Evolutionary conservation across 1,140 invertebrate genomes (phyloP), one percentile per base, ranked within the genome.

Genomic region (Caenorhabditis inopinata): DNA sequence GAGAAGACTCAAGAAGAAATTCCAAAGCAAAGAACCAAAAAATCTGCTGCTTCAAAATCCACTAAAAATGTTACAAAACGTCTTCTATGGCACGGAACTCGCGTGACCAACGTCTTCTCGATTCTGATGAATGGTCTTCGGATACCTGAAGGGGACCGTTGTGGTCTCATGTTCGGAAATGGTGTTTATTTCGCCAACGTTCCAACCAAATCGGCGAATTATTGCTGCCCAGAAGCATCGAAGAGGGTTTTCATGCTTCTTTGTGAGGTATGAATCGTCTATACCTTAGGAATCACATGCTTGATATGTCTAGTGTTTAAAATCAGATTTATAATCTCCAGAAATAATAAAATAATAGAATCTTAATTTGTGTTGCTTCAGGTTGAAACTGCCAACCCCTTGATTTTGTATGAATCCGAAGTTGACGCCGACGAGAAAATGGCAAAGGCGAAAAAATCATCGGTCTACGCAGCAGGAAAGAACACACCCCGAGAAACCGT

Each of bases 61-160:
- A 42, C 32, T n/a, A 38, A 0, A n/a, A 16, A 68, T n/a, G n/a
- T 32, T 21, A 68, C 58, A 6, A 68, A 68, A 21, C 58, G 58
- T 21, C 58, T 68, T 21, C 32, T 68, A 0, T 68, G 58, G 58
- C 58, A 68, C 32, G 58, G 58, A 11, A 68, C 58, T 1, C 29
- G 58, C n/a, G 58, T 68, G 1, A 68, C 58, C 16, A 68, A 68
- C n/a, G 58, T 68, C 58, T 68, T 68, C 58, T 68, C 58, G 7
- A 68, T 68, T 21, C 32, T 68, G 32, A 68, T 68, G 58, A 68
- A 68, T 9, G 58, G 58, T n/a, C 58, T 68, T 12, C 58, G 38
- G 32, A 38, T 68, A 6, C 58, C 58, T 38, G 58, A 38, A 21
- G 58, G 58, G 3, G 58, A 68, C 38, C 58, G 58, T 0, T 68